Evolutionary conservation across 2,888 invertebrate genomes (phyloP).

Genomic region (Ctena decussata): DNA sequence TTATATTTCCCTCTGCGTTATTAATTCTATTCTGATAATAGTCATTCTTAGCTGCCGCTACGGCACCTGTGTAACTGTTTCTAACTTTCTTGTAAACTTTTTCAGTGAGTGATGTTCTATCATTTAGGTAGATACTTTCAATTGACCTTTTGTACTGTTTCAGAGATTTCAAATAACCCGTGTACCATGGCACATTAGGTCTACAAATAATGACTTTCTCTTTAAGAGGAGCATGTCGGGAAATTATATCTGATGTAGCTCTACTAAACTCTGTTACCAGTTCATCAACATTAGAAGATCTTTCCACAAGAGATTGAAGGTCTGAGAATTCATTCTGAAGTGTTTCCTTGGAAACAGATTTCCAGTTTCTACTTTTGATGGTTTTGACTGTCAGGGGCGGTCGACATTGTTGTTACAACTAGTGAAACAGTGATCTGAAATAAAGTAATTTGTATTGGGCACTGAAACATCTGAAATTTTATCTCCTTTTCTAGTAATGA

Average conservation of each 20-base stretch:
- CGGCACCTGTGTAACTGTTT: conserved; percentile 24
- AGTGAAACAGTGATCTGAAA: conserved; percentile 39
- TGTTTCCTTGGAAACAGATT: conserved; percentile 21
- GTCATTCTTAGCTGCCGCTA: conserved; percentile 19
- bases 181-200: conserved; percentile 40
- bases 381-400: conserved; percentile 5
- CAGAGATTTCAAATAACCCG: conserved; percentile 28
- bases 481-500: conserved; percentile 32
- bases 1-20: conserved; percentile 32
- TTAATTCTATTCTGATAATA: conserved; percentile 33
- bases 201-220: conserved; percentile 38
- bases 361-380: conserved; percentile 35
- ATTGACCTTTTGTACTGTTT: conserved; percentile 36
- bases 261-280: conserved; percentile 15
- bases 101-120: conserved; percentile 28
- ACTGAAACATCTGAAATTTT: conserved; percentile 16
- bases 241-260: conserved; percentile 24
- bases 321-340: conserved; percentile 25
- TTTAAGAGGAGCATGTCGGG: conserved; percentile 36
- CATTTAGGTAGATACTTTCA: conserved; percentile 30
- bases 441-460: conserved; percentile 17
- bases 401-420: conserved; percentile 23
- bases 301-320: neutral
- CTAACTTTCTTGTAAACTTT: conserved; percentile 27
- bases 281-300: conserved; percentile 24